Evolutionary conservation across 2,888 invertebrate species (phyloP).

Genomic region (Anodontia alba): DNA sequence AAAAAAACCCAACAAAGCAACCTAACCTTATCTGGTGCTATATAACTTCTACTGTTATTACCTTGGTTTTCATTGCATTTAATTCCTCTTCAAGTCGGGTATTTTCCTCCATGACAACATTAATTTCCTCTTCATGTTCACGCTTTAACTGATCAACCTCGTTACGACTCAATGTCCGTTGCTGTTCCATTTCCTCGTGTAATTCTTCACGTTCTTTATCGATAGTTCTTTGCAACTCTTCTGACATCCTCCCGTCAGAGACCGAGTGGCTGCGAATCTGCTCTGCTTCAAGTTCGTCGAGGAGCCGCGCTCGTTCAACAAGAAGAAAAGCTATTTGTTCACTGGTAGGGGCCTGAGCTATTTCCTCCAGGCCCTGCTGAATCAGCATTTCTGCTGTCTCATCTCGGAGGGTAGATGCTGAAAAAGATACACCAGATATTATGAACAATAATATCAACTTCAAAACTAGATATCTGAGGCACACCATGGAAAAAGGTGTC

Average conservation of each 20-base stretch:
- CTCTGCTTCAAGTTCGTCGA: slow-evolving; percentile 85
- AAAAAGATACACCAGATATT: no score
- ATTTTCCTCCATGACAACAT: slow-evolving; percentile 80
- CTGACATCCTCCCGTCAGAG: slow-evolving; percentile 63
- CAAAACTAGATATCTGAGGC: not conserved
- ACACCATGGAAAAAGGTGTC: no score
- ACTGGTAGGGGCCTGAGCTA: slow-evolving; percentile 83
- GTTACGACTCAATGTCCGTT: slow-evolving; percentile 72
- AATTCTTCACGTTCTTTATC: slow-evolving; percentile 82
- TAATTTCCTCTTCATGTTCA: slow-evolving; percentile 81
- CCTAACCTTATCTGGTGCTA: no score
- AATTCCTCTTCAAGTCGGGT: slow-evolving; percentile 73
- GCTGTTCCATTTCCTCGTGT: slow-evolving; percentile 85
- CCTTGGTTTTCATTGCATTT: slow-evolving; percentile 71
- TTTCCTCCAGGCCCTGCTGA: slow-evolving; percentile 85
- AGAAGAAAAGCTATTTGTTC: slow-evolving; percentile 86
- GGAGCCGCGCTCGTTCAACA: slow-evolving; percentile 85
- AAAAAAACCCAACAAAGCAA: no score
- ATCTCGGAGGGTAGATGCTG: slow-evolving; percentile 68
- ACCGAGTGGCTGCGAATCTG: slow-evolving; percentile 61
- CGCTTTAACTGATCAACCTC: slow-evolving; percentile 72
- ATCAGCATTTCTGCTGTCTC: slow-evolving; percentile 84
- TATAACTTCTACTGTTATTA: no score
- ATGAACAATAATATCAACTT: slow-evolving; percentile 2
- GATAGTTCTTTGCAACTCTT: slow-evolving; percentile 77